phyloP scores from a whole-genome alignment of 1,140 invertebrate species.

The Drosophila bocki region DNA sequence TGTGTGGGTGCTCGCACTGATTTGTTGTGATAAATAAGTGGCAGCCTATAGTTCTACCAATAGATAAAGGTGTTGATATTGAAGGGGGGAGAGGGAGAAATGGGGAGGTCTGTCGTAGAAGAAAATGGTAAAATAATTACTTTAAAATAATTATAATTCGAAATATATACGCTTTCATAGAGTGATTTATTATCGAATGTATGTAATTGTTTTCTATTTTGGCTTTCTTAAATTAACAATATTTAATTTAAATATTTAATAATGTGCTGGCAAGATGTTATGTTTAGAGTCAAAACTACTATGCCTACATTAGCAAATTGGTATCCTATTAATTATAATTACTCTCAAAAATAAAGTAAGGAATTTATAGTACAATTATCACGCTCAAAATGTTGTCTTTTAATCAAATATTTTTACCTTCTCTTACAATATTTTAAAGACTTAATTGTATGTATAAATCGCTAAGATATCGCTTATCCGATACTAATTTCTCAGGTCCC shows the following conservation, averaged over 20 bases:
- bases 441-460: too few species aligned
- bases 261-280: not conserved
- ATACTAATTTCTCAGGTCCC: not conserved
- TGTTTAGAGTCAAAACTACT: not conserved
- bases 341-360: not conserved
- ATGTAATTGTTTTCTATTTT: too few species aligned
- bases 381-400: not conserved
- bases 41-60: conserved; percentile 54
- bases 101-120: not conserved
- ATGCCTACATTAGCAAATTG: not conserved
- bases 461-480: not conserved
- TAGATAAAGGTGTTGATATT: not conserved
- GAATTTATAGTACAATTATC: not conserved
- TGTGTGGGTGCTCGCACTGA: conserved; percentile 81
- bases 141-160: not conserved
- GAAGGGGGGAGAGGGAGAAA: too few species aligned
- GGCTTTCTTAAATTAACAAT: not conserved
- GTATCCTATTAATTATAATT: not conserved
- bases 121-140: too few species aligned
- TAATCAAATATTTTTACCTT: not conserved
- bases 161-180: not conserved
- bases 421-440: not conserved
- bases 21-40: conserved; percentile 84
- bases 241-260: not conserved
- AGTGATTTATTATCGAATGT: not conserved